A percentile compares a stretch with the other conserved stretches of the same genome.
phyloP scores from a whole-genome alignment of 2,888 invertebrate species.

The Hedychridium roseum region DNA sequence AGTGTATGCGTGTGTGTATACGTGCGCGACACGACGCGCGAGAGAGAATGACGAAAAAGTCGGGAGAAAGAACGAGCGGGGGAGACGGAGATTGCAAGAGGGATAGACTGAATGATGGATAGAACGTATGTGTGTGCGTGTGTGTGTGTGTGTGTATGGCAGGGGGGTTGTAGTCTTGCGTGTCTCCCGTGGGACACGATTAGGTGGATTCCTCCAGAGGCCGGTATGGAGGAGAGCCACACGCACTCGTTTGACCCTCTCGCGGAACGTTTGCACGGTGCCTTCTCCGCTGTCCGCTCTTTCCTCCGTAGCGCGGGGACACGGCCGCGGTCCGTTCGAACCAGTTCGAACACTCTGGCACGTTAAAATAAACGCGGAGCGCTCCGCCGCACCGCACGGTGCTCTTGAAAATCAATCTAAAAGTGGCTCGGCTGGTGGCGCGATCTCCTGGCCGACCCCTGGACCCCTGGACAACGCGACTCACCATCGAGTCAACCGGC shows the following conservation, averaged over 20 bases:
- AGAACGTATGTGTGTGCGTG: conserved; percentile 14
- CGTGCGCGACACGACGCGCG: conserved; percentile 10
- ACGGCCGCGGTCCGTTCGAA: conserved; percentile 39
- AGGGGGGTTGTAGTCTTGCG: conserved; percentile 26
- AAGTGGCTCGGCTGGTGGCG: conserved; percentile 54
- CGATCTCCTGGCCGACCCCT: conserved; percentile 46
- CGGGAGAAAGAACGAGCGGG: not conserved
- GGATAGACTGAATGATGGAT: no score
- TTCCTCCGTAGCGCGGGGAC: no score
- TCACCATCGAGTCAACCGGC: conserved; percentile 33
- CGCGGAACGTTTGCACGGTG: conserved; percentile 40
- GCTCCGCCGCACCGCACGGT: conserved; percentile 47
- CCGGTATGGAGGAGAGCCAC: conserved; percentile 52
- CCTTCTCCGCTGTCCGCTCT: conserved; percentile 37
- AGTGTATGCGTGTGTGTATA: conserved; percentile 13
- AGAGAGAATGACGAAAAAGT: conserved; percentile 2
- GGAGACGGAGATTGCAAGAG: no score
- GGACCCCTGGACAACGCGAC: no score
- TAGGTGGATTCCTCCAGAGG: conserved; percentile 42
- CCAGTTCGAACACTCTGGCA: conserved; percentile 19
- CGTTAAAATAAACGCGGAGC: conserved; percentile 51
- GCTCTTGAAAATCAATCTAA: conserved; percentile 62
- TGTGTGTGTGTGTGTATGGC: conserved; percentile 14
- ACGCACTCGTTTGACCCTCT: conserved; percentile 50
- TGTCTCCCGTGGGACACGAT: conserved; percentile 36